These are phyloP conservation scores for Florisuga fusca DNA, from an alignment of 2,797 vertebrate genomes.

Conservation along the genomic window DNA sequence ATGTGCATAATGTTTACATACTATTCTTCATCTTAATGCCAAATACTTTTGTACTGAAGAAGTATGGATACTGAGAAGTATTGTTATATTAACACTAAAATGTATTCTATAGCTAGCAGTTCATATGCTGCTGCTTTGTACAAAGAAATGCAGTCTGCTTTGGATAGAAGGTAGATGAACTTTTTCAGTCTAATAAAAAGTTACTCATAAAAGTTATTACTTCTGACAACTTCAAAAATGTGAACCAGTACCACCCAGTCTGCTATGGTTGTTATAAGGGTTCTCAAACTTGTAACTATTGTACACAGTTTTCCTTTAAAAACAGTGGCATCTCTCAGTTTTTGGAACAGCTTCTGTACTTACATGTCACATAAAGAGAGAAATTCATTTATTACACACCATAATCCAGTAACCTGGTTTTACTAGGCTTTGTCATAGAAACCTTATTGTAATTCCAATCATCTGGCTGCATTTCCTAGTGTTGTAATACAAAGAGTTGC, in stretches of 20 bases:
- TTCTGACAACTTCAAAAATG: slow-evolving; percentile 53
- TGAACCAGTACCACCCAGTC: slow-evolving; percentile 51
- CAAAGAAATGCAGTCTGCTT: not conserved
- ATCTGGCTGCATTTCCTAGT: not conserved
- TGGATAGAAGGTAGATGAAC: not conserved
- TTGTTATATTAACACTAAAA: not conserved
- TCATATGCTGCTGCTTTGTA: not conserved
- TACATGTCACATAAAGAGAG: not conserved
- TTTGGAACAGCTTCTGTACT: not conserved
- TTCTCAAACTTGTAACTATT: not conserved
- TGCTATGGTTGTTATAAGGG: not conserved
- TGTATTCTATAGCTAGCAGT: not conserved
- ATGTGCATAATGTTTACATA: not conserved
- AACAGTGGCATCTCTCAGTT: not conserved
- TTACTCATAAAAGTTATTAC: slow-evolving; percentile 40
- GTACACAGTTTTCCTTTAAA: slow-evolving; percentile 1
- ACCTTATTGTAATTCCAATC: not conserved
- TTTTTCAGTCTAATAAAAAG: slow-evolving; percentile 17
- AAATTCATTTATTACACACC: not conserved
- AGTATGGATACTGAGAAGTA: accelerated
- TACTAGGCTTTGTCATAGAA: not conserved
- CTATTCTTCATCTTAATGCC: not conserved
- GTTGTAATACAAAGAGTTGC: slow-evolving; percentile 17
- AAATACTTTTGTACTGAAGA: not conserved
- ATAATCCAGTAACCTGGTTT: not conserved